Percentiles rank a stretch among this genome's conserved stretches.
These are phyloP conservation scores for Raja brachyura DNA, from an alignment of 2,113 vertebrate genomes.

Conservation along the genomic window DNA sequence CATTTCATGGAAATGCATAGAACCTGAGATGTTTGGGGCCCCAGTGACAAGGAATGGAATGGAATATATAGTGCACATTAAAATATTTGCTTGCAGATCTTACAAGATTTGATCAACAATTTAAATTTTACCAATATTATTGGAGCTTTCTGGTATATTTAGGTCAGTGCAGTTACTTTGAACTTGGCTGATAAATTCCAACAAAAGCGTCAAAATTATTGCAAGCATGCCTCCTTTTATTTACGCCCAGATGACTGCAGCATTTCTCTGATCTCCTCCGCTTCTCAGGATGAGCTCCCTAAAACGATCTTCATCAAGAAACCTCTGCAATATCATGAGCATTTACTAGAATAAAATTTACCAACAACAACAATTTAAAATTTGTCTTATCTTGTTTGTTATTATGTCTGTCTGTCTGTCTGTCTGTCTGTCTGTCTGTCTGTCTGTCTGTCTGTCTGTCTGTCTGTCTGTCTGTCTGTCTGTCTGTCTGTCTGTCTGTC, in stretches of 20 bases:
- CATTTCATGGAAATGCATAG: neutral
- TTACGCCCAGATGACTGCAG: neutral
- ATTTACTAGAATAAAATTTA: neutral
- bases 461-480: no score
- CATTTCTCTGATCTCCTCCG: neutral
- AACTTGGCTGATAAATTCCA: neutral
- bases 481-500: no score
- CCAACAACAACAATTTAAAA: neutral
- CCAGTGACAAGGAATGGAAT: neutral
- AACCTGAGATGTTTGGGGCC: neutral
- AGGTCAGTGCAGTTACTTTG: neutral
- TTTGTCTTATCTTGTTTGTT: no score
- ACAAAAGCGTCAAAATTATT: neutral
- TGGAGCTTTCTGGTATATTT: neutral
- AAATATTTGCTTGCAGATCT: neutral
- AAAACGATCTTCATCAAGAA: neutral
- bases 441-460: no score
- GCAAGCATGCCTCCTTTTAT: neutral
- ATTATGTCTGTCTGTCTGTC: no score
- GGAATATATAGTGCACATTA: neutral
- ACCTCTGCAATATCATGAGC: neutral
- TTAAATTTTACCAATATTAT: neutral
- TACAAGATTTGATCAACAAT: neutral
- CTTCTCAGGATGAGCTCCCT: neutral
- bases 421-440: no score